Percentiles rank a stretch among this genome's conserved stretches.
These are phyloP conservation scores for Tragelaphus buxtoni DNA, from an alignment of 2,113 vertebrate genomes.

Conservation along the genomic window DNA sequence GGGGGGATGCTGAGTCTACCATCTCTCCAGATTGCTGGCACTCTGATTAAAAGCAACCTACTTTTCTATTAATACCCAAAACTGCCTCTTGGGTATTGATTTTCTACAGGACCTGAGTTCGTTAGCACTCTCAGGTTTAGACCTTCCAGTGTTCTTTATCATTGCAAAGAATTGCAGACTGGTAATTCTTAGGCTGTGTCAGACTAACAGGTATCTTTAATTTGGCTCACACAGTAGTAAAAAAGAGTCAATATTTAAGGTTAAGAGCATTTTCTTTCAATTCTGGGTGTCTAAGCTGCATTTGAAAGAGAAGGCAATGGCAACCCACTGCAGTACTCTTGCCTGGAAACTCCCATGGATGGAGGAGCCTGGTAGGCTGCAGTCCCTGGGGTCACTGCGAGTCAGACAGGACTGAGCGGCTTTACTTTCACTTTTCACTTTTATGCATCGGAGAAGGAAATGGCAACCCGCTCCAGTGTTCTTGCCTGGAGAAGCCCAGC, in stretches of 20 bases:
- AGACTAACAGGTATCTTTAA: background rate
- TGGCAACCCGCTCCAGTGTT: too few relatives aligned
- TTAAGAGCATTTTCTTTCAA: background rate
- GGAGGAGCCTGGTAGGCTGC: too few relatives aligned
- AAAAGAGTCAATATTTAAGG: background rate
- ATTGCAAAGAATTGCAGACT: background rate
- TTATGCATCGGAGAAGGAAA: too few relatives aligned
- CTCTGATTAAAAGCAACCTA: background rate
- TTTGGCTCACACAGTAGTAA: background rate
- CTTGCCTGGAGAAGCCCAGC: too few relatives aligned
- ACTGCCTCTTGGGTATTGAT: background rate
- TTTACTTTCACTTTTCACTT: too few relatives aligned
- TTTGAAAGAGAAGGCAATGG: background rate
- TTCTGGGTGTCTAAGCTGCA: background rate
- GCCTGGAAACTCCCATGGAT: too few relatives aligned
- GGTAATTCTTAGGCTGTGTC: too few relatives aligned
- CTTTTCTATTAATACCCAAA: background rate
- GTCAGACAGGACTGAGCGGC: too few relatives aligned
- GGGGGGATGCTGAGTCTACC: background rate
- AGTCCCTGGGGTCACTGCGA: too few relatives aligned
- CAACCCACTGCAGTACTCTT: too few relatives aligned
- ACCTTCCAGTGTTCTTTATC: background rate
- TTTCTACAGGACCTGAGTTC: background rate
- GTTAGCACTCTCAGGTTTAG: background rate
- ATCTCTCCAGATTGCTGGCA: background rate